Evolutionary conservation across 2,888 invertebrate genomes (phyloP).

Genomic region (Phengaris arion): DNA sequence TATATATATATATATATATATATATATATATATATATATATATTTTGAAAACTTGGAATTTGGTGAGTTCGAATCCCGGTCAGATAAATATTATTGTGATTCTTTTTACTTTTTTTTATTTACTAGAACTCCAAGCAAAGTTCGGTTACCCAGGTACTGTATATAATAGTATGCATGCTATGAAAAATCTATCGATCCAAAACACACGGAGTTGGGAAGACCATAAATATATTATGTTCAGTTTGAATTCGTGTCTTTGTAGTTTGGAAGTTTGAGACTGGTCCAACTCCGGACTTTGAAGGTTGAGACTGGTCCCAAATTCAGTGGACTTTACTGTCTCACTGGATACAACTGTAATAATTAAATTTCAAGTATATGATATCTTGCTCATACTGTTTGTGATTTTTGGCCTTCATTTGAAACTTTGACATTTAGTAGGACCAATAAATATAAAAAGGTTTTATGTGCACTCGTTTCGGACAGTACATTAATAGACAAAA

Average conservation of each 20-base stretch:
- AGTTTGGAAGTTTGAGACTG: slow-evolving; percentile 39
- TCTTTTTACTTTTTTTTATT: no score
- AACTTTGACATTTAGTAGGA: neutral
- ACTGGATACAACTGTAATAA: slow-evolving; percentile 29
- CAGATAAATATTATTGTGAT: no score
- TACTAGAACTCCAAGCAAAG: no score
- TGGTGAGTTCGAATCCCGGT: no score
- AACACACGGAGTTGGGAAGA: neutral
- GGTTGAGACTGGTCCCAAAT: slow-evolving; percentile 45
- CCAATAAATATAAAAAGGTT: no score
- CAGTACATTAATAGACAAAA: no score
- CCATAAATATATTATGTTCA: neutral
- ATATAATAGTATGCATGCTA: no score
- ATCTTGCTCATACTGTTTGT: neutral
- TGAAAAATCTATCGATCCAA: neutral
- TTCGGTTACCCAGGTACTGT: no score
- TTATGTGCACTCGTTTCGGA: no score
- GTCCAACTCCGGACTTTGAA: slow-evolving; percentile 43
- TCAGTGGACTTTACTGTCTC: slow-evolving; percentile 36
- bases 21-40: no score
- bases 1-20: no score
- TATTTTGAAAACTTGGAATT: no score
- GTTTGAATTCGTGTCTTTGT: slow-evolving; percentile 31
- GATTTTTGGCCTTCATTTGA: neutral
- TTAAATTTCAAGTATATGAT: slow-evolving; percentile 20